A percentile compares a stretch with the other conserved stretches of the same genome.
phyloP scores from a whole-genome alignment of 2,797 vertebrate species.

The Danio tinwini region DNA sequence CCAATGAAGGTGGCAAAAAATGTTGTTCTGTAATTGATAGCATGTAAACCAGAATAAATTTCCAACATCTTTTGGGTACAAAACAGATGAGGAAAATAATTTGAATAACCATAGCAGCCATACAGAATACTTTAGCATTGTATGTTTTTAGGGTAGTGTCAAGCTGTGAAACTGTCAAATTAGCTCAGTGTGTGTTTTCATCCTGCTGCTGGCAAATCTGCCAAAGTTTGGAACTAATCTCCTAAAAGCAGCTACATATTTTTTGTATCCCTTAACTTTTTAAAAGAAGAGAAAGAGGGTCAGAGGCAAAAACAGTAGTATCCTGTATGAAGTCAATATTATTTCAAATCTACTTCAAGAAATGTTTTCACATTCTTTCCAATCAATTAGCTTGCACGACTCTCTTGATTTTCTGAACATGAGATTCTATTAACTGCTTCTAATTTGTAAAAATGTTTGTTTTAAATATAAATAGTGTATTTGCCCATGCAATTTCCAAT shows the following conservation, averaged over 20 bases:
- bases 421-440: too few relatives aligned
- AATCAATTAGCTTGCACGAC: too few relatives aligned
- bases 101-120: conserved; percentile 44
- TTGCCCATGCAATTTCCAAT: too few relatives aligned
- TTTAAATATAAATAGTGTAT: too few relatives aligned
- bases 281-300: conserved; percentile 65
- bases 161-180: conserved; percentile 83
- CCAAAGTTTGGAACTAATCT: conserved; percentile 83
- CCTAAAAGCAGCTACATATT: conserved; percentile 79
- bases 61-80: background rate
- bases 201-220: conserved; percentile 79
- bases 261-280: conserved; percentile 72
- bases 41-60: background rate
- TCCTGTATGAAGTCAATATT: too few relatives aligned
- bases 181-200: conserved; percentile 77
- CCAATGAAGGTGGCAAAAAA: background rate
- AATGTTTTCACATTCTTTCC: too few relatives aligned
- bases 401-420: too few relatives aligned
- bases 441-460: too few relatives aligned
- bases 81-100: background rate
- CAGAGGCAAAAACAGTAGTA: too few relatives aligned
- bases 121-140: conserved; percentile 76
- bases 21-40: background rate
- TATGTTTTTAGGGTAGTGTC: conserved; percentile 71
- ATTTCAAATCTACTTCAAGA: too few relatives aligned